Conservation (phyloP, 2,113 vertebrate species). For the Hoplias malabaricus region DNA sequence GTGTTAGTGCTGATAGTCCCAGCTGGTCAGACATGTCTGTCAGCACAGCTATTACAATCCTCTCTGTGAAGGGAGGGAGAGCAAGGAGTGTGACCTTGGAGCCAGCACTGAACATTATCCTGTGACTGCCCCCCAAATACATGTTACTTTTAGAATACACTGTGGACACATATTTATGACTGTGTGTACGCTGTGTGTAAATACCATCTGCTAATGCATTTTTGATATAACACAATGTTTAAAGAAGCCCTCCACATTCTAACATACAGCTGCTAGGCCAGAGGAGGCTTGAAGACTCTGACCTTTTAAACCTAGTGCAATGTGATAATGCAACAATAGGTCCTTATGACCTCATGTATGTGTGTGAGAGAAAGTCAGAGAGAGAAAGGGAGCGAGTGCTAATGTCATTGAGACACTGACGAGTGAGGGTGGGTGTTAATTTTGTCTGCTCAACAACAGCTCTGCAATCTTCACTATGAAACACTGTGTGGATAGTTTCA, state of each 20-base stretch:
- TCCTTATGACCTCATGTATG: slow-evolving; percentile 48
- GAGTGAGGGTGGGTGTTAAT: slow-evolving; percentile 39
- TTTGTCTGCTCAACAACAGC: slow-evolving; percentile 67
- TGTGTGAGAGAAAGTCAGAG: background rate
- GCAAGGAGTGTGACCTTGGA: slow-evolving; percentile 80
- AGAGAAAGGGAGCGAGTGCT: slow-evolving; percentile 52
- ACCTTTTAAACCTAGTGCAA: slow-evolving; percentile 48
- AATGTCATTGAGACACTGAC: slow-evolving; percentile 42
- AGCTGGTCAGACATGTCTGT: slow-evolving; percentile 94
- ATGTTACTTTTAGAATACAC: slow-evolving; percentile 45
- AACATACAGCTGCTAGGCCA: background rate
- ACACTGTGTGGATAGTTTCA: background rate
- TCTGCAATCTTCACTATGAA: slow-evolving; percentile 50
- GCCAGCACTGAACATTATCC: slow-evolving; percentile 78
- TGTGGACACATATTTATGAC: slow-evolving; percentile 48
- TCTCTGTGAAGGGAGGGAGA: slow-evolving; percentile 72
- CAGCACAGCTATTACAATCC: slow-evolving; percentile 95
- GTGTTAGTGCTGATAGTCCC: slow-evolving; percentile 61
- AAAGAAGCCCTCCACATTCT: background rate
- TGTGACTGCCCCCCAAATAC: slow-evolving; percentile 53
- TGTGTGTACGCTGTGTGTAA: background rate
- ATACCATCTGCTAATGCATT: slow-evolving; percentile 25
- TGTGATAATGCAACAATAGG: slow-evolving; percentile 72
- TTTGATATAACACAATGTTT: slow-evolving; percentile 8
- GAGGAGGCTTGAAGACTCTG: slow-evolving; percentile 13